Conservation (phyloP, 2,888 invertebrate species). For the Drosophila putrida region DNA sequence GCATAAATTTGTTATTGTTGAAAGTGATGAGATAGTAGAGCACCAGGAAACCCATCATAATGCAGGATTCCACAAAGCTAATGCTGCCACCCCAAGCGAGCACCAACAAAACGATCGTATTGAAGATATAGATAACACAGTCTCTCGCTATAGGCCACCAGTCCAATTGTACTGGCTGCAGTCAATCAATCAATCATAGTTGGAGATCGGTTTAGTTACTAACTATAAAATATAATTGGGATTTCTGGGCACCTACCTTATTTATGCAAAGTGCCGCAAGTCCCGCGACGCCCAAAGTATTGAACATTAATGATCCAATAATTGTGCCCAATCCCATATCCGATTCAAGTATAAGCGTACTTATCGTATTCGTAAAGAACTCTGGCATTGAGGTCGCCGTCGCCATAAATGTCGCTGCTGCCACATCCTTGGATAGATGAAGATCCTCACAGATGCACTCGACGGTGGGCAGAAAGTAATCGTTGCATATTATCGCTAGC, state of each 20-base stretch:
- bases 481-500: constrained; percentile 95
- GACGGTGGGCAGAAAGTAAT: constrained; percentile 95
- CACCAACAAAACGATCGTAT: constrained; percentile 89
- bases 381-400: constrained; percentile 98
- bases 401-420: constrained; percentile 98
- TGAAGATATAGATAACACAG: constrained; percentile 90
- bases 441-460: constrained; percentile 94
- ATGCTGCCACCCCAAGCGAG: constrained; percentile 93
- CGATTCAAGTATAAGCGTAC: constrained; percentile 92
- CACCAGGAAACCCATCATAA: constrained; percentile 90
- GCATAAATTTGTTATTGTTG: constrained; percentile 87
- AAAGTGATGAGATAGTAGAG: constrained; percentile 91
- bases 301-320: constrained; percentile 95
- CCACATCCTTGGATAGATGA: constrained; percentile 93
- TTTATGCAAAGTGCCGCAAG: constrained; percentile 91
- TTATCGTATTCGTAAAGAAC: constrained; percentile 96
- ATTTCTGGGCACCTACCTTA: constrained; percentile 86
- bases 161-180: constrained; percentile 91
- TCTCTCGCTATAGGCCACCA: constrained; percentile 94
- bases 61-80: constrained; percentile 92
- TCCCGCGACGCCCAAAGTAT: constrained; percentile 93
- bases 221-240: too few species aligned
- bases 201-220: too few species aligned
- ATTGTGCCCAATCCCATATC: constrained; percentile 95
- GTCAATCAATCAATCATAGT: neutral